A percentile compares a stretch with the other conserved stretches of the same genome.
These are phyloP conservation scores for Anas bernieri DNA, from an alignment of 2,797 vertebrate species.

Conservation along the genomic window DNA sequence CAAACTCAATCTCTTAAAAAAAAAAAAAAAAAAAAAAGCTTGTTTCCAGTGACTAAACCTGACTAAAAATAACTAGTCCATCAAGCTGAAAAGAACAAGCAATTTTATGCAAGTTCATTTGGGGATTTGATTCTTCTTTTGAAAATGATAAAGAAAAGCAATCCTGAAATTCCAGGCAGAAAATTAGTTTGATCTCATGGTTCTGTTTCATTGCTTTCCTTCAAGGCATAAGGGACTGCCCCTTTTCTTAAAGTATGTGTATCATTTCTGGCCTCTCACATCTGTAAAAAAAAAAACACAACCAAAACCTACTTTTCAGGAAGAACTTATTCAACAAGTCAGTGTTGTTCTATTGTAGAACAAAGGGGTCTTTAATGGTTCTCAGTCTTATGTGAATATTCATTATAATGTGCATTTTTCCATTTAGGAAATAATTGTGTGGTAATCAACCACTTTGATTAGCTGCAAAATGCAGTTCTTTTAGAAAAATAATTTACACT, in stretches of 20 bases:
- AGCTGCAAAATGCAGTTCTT: conserved; percentile 6
- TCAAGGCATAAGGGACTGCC: not conserved
- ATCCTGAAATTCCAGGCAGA: not conserved
- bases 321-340: conserved; percentile 5
- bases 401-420: conserved; percentile 30
- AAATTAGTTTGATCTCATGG: not conserved
- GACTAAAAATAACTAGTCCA: conserved; percentile 61
- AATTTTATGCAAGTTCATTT: conserved; percentile 46
- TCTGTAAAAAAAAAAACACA: not conserved
- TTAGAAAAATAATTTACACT: conserved; percentile 29
- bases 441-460: conserved; percentile 14
- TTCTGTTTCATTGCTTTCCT: not conserved
- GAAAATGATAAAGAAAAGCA: not conserved
- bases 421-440: conserved; percentile 51
- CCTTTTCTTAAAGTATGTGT: not conserved
- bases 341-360: conserved; percentile 37
- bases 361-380: conserved; percentile 55
- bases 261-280: not conserved
- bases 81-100: conserved; percentile 44
- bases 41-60: conserved; percentile 30
- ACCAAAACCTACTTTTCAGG: not conserved
- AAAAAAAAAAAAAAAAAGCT: not conserved
- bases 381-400: conserved; percentile 35
- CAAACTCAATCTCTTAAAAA: not conserved
- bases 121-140: conserved; percentile 33